Evolutionary conservation across 1,140 invertebrate genomes (phyloP).

Genomic region (Aphidius gifuensis): DNA sequence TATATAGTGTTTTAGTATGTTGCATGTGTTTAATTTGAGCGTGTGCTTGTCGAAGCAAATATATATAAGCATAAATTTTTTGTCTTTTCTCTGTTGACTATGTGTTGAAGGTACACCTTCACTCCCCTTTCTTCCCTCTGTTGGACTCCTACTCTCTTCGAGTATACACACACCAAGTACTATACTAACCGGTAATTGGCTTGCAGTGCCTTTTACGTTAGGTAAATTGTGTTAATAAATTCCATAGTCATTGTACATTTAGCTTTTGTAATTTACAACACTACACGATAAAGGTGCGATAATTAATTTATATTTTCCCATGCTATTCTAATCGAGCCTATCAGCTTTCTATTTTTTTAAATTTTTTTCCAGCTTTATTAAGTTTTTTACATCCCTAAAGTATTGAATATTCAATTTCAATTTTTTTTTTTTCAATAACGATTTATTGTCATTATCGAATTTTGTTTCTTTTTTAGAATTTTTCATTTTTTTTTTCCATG

Average conservation of each 20-base stretch:
- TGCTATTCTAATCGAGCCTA: neutral
- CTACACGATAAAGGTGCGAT: constrained; percentile 26
- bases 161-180: constrained; percentile 23
- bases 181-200: constrained; percentile 30
- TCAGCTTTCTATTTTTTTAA: neutral
- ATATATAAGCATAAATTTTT: neutral
- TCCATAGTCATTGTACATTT: constrained; percentile 16
- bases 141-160: too few species aligned
- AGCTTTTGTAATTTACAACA: constrained; percentile 27
- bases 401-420: too few species aligned
- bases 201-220: constrained; percentile 31
- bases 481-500: too few species aligned
- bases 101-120: neutral
- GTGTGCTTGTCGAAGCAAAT: too few species aligned
- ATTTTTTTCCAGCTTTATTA: too few species aligned
- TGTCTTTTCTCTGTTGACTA: neutral
- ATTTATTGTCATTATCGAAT: too few species aligned
- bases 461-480: too few species aligned
- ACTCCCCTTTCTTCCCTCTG: too few species aligned
- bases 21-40: constrained; percentile 7
- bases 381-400: too few species aligned
- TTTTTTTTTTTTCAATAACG: too few species aligned
- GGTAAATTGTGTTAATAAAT: constrained; percentile 36
- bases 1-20: neutral
- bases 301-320: constrained; percentile 29